phyloP scores from a whole-genome alignment of 2,113 vertebrate genomes.

The Clarias magur region DNA sequence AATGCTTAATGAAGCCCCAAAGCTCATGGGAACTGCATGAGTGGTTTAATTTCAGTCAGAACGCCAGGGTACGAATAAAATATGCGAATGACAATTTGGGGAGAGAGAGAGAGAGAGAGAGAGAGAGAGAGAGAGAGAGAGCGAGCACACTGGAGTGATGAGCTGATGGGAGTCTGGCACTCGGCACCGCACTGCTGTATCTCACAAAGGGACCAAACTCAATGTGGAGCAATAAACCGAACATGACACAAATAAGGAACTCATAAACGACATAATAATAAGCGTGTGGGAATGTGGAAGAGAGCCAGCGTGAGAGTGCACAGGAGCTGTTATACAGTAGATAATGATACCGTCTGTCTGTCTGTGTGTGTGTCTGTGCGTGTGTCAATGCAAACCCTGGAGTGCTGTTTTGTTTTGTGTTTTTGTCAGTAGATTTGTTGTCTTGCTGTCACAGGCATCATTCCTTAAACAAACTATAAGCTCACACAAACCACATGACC shows the following conservation, averaged over 20 bases:
- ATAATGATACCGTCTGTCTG: no score
- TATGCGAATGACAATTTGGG: background rate
- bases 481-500: slow-evolving; percentile 31
- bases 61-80: background rate
- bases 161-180: slow-evolving; percentile 23
- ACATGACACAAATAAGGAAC: slow-evolving; percentile 14
- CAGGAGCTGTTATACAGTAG: background rate
- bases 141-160: background rate
- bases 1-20: background rate
- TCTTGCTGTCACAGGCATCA: slow-evolving; percentile 51
- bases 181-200: slow-evolving; percentile 31
- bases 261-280: slow-evolving; percentile 9
- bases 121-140: background rate
- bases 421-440: slow-evolving; percentile 14
- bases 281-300: background rate
- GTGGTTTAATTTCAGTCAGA: background rate
- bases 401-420: background rate
- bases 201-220: background rate
- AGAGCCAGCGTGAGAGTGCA: background rate
- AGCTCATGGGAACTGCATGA: background rate
- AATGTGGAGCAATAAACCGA: background rate
- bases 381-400: slow-evolving; percentile 40
- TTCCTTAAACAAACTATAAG: slow-evolving; percentile 39
- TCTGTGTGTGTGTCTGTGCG: background rate
- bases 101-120: background rate